These are phyloP conservation scores for Ectropis crepuscularia DNA, from an alignment of 2,888 invertebrate species.

Conservation along the genomic window DNA sequence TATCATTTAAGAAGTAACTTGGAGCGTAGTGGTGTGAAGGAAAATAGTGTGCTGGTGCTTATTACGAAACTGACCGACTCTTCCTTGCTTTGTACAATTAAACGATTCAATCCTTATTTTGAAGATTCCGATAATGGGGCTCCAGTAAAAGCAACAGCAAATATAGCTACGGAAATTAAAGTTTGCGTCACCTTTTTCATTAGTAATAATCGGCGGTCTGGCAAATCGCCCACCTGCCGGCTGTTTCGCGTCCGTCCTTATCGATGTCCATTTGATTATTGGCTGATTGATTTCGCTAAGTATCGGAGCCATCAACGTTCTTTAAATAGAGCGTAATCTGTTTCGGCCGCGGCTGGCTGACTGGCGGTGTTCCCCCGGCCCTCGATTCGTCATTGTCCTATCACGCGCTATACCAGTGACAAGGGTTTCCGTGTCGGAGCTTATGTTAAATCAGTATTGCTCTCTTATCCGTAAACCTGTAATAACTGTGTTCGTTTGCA, in stretches of 20 bases:
- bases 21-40: too few species aligned
- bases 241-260: conserved; percentile 9
- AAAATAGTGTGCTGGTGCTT: too few species aligned
- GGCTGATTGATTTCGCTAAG: conserved; percentile 23
- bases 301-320: conserved; percentile 16
- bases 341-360: conserved; percentile 23
- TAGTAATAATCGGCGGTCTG: conserved; percentile 7
- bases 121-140: too few species aligned
- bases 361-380: conserved; percentile 32
- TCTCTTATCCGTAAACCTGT: neutral
- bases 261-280: conserved; percentile 16
- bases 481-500: too few species aligned
- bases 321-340: conserved; percentile 33
- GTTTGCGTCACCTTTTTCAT: conserved; percentile 2
- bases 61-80: too few species aligned
- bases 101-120: too few species aligned
- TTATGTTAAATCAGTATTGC: neutral
- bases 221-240: conserved; percentile 11
- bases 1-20: too few species aligned
- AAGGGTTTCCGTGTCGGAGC: conserved; percentile 17
- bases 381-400: conserved; percentile 30
- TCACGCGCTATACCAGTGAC: conserved; percentile 21
- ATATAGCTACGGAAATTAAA: neutral
- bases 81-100: too few species aligned
- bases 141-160: neutral